These are phyloP conservation scores for Lasioglossum malachurum DNA, from an alignment of 2,888 invertebrate genomes.

Conservation along the genomic window DNA sequence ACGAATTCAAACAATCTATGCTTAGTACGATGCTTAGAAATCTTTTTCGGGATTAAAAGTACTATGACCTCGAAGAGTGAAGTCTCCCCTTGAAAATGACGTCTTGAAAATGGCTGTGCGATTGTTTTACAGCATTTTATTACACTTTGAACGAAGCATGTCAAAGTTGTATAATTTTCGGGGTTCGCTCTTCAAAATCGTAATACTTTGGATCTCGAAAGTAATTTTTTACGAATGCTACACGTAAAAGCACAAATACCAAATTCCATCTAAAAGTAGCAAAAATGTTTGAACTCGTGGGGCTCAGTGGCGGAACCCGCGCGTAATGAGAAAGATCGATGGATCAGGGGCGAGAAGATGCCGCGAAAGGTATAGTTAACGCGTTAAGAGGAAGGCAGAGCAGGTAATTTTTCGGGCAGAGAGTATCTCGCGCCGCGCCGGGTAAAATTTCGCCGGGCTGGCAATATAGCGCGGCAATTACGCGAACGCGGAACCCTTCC, in stretches of 20 bases:
- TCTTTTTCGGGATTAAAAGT: not conserved
- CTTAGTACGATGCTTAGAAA: not conserved
- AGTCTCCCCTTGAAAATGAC: not conserved
- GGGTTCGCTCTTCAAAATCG: no score
- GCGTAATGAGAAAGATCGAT: not conserved
- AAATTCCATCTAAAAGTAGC: not conserved
- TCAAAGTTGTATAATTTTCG: no score
- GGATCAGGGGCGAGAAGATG: not conserved
- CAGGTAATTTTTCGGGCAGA: not conserved
- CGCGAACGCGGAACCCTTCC: slow-evolving; percentile 74
- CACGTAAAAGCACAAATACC: not conserved
- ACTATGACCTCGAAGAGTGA: no score
- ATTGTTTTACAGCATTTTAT: not conserved
- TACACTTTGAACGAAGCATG: not conserved
- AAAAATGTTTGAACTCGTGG: not conserved
- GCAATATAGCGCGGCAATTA: slow-evolving; percentile 66
- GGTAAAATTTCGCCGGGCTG: slow-evolving; percentile 62
- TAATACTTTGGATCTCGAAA: no score
- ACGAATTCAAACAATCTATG: no score
- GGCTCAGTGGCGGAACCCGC: not conserved
- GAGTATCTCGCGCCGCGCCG: not conserved
- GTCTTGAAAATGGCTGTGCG: not conserved
- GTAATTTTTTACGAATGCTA: no score
- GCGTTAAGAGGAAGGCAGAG: not conserved
- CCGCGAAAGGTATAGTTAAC: not conserved